Evolutionary conservation across 2,888 invertebrate species (phyloP), one percentile per base, ranked within the genome.

Genomic region (Caenorhabditis sp.): DNA sequence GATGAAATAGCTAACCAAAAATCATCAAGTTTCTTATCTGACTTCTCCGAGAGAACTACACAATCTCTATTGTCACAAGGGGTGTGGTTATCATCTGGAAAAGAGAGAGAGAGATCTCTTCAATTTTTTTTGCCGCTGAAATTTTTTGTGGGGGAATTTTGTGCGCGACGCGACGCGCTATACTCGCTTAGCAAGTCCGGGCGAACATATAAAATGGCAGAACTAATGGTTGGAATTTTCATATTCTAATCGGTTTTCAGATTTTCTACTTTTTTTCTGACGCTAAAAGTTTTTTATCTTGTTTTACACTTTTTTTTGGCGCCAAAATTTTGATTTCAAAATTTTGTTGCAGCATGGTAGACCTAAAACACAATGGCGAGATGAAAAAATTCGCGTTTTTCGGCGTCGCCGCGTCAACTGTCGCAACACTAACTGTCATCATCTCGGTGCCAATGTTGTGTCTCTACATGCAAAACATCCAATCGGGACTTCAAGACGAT

Each of bases 381-480:
- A 69, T 82, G 58, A 81, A 83, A 60, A 71, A 74, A 43, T 74
- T 85, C 65, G 86, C 86, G 57, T 85, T 86, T 70, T 80, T 81
- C 65, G 86, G 84, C 37, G 71, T 79, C 62, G 78, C 78, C 54
- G 76, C 76, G 10, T 79, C 78, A 3, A 85, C 85, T 12, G 79
- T 84, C 23, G 85, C 85, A 64, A 85, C 85, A 10, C 66, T 85
- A 17, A 84, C 84, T 26, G 85, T 84, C 58, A 84, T 85, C 62
- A 77, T 85, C 55, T 83, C 84, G 43, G 82, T 85, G 23, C 85
- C 85, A 43, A 84, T 84, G 83, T 79, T 85, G 26, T 81, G 86
- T 70, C 82, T 85, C 69, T 86, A 86, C 77, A 83, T 86, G 77
- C 86, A 86, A 69, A 82, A 81, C 71, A 81, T 86, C 24, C 86